These are phyloP conservation scores for Schizopygopsis malacanthus DNA, from an alignment of 2,797 vertebrate genomes.

Conservation along the genomic window DNA sequence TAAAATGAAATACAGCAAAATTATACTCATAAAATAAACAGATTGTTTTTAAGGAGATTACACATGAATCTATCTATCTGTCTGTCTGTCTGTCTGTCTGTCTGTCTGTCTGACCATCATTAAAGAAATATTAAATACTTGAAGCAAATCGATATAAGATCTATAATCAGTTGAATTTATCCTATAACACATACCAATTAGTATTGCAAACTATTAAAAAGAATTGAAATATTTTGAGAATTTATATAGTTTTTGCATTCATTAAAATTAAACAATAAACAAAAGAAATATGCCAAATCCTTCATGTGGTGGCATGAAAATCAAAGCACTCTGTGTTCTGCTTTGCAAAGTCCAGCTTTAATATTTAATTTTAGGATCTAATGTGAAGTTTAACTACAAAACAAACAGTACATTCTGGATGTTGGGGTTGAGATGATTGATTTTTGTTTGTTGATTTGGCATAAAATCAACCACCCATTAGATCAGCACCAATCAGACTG, in stretches of 20 bases:
- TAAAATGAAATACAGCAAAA: neutral
- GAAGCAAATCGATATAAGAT: neutral
- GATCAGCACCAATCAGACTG: slow-evolving; percentile 47
- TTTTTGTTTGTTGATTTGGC: slow-evolving; percentile 53
- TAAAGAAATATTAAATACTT: neutral
- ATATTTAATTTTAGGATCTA: neutral
- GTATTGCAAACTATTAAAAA: neutral
- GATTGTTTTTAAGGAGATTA: too few relatives aligned
- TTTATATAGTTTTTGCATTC: too few relatives aligned
- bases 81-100: too few relatives aligned
- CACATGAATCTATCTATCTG: too few relatives aligned
- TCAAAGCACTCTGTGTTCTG: neutral
- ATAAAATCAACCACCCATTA: slow-evolving; percentile 23
- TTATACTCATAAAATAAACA: neutral
- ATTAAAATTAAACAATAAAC: neutral
- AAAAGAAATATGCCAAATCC: neutral
- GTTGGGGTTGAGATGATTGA: slow-evolving; percentile 36
- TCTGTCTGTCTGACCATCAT: too few relatives aligned
- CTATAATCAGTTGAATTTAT: neutral
- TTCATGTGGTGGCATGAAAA: neutral
- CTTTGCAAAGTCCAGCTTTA: neutral
- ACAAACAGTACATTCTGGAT: slow-evolving; percentile 18
- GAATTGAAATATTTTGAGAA: neutral
- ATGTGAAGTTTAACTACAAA: slow-evolving; percentile 12
- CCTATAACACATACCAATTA: neutral